Base-by-base conservation (phyloP, 2,797 vertebrate species). In the Aulostomus chinensis region DNA sequence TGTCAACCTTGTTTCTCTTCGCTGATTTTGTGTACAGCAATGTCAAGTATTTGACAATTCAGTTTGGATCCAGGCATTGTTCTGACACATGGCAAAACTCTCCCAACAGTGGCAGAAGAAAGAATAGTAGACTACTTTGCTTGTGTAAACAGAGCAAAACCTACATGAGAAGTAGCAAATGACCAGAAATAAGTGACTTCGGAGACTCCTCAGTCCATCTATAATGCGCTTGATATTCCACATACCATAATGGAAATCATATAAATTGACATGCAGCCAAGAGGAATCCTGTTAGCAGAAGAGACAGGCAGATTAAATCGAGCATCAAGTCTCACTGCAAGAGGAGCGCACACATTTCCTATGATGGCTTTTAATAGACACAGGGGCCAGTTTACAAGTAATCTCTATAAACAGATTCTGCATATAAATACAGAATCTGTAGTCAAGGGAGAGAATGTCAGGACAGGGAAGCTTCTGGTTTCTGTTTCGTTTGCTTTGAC, bases 1-100 rank as follows among this genome's bases (percentile, higher is more conserved):
- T 61, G 76, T 76, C 81, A 83, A 64, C 61, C 49, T 60, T 65
- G 75, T 81, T 76, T 63, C 74, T 51, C 80, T 74, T 65, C 74
- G 58, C 63, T 73, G 73, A 16, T 46, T 78, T 68, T 78, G 67
- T 80, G 64, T 71, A 70, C 61, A 62, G 60, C 52, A 12, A n/a
- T 63, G 71, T 63, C 47, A 59, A 32, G 43, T 63, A 29, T 61
- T 73, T 81, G 70, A 80, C 74, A 52, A 70, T 72, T 73, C 46
- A 43, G 53, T 70, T 60, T 60, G 47, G 45, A 54, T 63, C 13
- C 20, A 25, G 38, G 31, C 60, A 25, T 29, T 43, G 51, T 33
- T 62, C 48, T 75, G 64, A 78, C 57, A 55, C 61, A 32, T 39
- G 21, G 53, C 59, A 54, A 61, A 75, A 47, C 48, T 36, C 62